A percentile compares a stretch with the other conserved stretches of the same genome.
These are phyloP conservation scores for Leptopilina syphax DNA, from an alignment of 2,888 invertebrate species.

Conservation along the genomic window DNA sequence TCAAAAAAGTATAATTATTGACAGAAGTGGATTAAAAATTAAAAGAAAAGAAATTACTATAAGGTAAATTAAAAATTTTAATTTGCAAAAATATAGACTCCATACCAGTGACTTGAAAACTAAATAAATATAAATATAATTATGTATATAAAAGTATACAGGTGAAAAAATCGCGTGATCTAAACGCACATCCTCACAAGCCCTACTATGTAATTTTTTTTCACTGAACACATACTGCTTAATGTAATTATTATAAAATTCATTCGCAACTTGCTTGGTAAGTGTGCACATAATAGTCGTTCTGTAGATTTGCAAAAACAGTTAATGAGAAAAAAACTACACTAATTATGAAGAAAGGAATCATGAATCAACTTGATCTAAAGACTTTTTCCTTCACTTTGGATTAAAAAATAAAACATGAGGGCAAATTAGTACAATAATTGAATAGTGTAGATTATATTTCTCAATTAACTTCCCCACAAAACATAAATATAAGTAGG, in stretches of 20 bases:
- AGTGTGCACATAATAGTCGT: conserved; percentile 6
- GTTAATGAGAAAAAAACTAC: conserved; percentile 29
- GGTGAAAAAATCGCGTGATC: not conserved
- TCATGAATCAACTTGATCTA: not conserved
- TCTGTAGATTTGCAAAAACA: not conserved
- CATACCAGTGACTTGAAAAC: not conserved
- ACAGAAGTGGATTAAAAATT: too few species aligned
- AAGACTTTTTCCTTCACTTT: not conserved
- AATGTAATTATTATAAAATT: conserved; percentile 14
- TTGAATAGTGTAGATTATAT: not conserved
- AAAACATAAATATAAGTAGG: too few species aligned
- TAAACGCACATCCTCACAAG: conserved; percentile 17
- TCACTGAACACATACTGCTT: not conserved
- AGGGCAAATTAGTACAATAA: conserved; percentile 6
- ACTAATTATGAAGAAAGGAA: conserved; percentile 5
- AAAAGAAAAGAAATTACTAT: too few species aligned
- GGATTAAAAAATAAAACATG: not conserved
- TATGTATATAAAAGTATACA: not conserved
- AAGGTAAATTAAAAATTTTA: too few species aligned
- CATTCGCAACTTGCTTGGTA: not conserved
- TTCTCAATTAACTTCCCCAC: not conserved
- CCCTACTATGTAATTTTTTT: conserved; percentile 14
- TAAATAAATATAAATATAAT: not conserved
- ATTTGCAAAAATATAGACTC: not conserved
- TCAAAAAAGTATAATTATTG: too few species aligned